These are phyloP conservation scores for Tinamus major DNA, from an alignment of 2,797 vertebrate genomes.

Conservation along the genomic window DNA sequence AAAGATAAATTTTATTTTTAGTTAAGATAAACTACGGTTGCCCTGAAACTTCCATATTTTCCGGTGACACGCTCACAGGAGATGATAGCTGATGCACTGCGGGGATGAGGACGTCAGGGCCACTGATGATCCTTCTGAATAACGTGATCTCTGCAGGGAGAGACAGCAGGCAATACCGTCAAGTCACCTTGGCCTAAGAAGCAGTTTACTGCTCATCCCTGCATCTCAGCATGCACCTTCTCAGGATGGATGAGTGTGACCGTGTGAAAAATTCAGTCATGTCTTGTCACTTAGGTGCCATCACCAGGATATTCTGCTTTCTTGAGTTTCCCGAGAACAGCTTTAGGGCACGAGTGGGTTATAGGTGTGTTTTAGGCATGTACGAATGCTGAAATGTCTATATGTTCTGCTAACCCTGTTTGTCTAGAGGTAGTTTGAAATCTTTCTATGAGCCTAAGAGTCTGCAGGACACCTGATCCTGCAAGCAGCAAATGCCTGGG, in stretches of 20 bases:
- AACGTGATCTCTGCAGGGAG: not conserved
- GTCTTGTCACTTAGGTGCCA: not conserved
- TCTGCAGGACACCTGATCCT: not conserved
- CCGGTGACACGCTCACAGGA: not conserved
- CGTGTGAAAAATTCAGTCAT: not conserved
- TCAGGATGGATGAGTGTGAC: slow-evolving; percentile 2
- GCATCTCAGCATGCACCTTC: not conserved
- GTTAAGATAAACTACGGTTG: not conserved
- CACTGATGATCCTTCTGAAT: not conserved
- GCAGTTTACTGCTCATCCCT: not conserved
- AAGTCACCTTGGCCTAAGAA: not conserved
- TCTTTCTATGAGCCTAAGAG: not conserved
- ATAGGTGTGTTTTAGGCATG: not conserved
- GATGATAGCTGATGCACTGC: not conserved
- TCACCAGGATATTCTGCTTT: not conserved
- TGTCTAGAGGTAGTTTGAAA: not conserved
- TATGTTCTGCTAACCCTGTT: not conserved
- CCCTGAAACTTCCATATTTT: not conserved
- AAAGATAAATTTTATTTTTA: not conserved
- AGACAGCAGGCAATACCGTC: not conserved
- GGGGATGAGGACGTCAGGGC: not conserved
- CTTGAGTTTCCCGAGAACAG: not conserved
- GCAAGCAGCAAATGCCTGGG: not conserved
- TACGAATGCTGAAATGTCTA: not conserved
- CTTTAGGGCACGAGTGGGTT: not conserved